phyloP scores from a whole-genome alignment of 2,888 invertebrate species.

The Ephialtes manifestator region DNA sequence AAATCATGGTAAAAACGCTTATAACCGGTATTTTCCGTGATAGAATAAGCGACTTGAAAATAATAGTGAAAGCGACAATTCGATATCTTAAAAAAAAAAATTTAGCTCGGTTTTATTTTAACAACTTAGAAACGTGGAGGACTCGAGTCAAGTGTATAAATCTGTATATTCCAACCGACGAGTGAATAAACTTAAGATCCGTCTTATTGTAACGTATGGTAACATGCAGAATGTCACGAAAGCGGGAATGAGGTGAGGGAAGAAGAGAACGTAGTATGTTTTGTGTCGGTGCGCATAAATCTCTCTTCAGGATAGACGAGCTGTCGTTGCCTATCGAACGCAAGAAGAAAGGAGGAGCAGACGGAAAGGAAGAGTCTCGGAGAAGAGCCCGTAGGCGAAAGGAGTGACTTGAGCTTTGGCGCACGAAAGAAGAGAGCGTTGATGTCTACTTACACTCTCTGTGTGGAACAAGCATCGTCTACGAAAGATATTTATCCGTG shows the following conservation, averaged over 20 bases:
- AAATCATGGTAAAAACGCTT: too few relatives aligned
- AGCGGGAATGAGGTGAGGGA: neutral
- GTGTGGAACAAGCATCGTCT: slow-evolving; percentile 38
- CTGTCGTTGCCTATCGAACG: slow-evolving; percentile 53
- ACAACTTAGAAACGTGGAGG: neutral
- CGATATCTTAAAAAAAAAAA: too few relatives aligned
- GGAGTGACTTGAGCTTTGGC: slow-evolving; percentile 5
- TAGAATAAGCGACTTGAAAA: too few relatives aligned
- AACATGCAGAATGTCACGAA: slow-evolving; percentile 39
- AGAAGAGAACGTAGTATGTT: slow-evolving; percentile 7
- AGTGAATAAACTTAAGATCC: slow-evolving; percentile 13
- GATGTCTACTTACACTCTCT: neutral
- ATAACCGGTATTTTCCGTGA: too few relatives aligned
- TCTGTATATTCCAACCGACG: neutral
- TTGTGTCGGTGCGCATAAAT: slow-evolving; percentile 54
- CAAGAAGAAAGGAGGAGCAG: slow-evolving; percentile 27
- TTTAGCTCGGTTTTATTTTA: too few relatives aligned
- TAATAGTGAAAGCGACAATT: too few relatives aligned
- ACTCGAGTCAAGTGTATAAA: slow-evolving; percentile 5
- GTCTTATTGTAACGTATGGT: slow-evolving; percentile 20
- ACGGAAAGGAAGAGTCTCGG: slow-evolving; percentile 1
- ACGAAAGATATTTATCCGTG: slow-evolving; percentile 57
- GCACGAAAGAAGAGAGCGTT: slow-evolving; percentile 37
- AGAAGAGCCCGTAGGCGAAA: slow-evolving; percentile 8
- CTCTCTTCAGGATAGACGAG: slow-evolving; percentile 57